A percentile compares a stretch with the other conserved stretches of the same genome.
These are phyloP conservation scores for Nomada ferruginata DNA, from an alignment of 2,888 invertebrate species.

Conservation along the genomic window DNA sequence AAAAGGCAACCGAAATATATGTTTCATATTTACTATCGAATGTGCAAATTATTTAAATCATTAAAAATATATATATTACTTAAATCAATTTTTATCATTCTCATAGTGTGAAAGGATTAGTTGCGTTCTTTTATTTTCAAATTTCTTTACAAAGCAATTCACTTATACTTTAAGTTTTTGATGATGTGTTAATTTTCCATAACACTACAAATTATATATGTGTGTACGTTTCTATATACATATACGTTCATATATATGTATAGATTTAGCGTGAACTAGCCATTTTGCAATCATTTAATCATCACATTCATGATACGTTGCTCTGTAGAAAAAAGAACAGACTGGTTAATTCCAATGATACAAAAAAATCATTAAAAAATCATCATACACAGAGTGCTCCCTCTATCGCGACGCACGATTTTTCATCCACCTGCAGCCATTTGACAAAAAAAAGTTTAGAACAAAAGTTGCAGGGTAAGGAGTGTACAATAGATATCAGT, in stretches of 20 bases:
- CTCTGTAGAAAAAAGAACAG: constrained; percentile 73
- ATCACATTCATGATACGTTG: constrained; percentile 81
- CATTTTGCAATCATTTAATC: constrained; percentile 71
- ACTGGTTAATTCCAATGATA: constrained; percentile 26
- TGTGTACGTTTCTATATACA: constrained; percentile 32
- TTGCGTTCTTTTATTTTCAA: constrained; percentile 10
- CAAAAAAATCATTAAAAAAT: neutral
- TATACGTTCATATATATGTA: constrained; percentile 12
- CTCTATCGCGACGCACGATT: no score
- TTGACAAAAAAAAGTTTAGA: no score
- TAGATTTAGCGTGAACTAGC: constrained; percentile 33
- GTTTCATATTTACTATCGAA: neutral
- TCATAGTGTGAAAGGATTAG: no score
- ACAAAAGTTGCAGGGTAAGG: no score
- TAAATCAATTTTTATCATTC: neutral
- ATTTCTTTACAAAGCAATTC: constrained; percentile 44
- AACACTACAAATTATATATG: constrained; percentile 49
- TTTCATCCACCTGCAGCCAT: no score
- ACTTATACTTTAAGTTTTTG: constrained; percentile 44
- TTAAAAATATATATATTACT: neutral
- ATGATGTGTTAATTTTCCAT: constrained; percentile 33
- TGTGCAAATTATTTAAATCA: neutral
- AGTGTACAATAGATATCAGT: no score
- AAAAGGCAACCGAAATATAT: neutral
- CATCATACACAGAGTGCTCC: no score